Conservation (phyloP, 2,113 vertebrate species). For the Callorhinus ursinus region DNA sequence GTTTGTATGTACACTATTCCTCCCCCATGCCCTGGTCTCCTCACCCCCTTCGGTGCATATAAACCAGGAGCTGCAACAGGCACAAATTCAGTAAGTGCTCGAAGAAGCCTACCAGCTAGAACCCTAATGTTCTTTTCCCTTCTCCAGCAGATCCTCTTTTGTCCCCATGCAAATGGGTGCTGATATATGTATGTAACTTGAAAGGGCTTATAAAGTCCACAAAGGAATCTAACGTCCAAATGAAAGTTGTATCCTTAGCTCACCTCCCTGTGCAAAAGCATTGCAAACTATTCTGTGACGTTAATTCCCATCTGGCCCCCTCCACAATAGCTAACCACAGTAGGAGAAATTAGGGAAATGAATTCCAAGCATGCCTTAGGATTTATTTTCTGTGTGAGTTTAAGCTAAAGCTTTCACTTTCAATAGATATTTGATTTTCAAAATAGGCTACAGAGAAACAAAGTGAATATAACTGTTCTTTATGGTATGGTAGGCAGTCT, state of each 20-base stretch:
- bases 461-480: not conserved
- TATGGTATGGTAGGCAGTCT: not conserved
- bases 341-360: constrained; percentile 46
- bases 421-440: constrained; percentile 61
- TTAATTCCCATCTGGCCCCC: constrained; percentile 60
- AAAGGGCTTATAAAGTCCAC: constrained; percentile 62
- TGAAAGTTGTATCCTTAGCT: constrained; percentile 73
- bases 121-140: constrained; percentile 41
- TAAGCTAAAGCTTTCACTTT: constrained; percentile 43
- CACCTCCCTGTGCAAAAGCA: constrained; percentile 36
- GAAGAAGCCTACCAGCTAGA: constrained; percentile 15
- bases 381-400: constrained; percentile 66
- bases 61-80: not conserved
- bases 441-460: constrained; percentile 31
- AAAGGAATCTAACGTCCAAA: constrained; percentile 56
- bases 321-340: not conserved
- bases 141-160: constrained; percentile 52
- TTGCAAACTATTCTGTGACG: constrained; percentile 56
- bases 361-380: constrained; percentile 45
- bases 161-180: constrained; percentile 53
- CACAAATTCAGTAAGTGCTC: constrained; percentile 30
- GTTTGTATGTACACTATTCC: not conserved
- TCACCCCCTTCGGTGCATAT: not conserved
- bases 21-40: not conserved
- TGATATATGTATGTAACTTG: constrained; percentile 68